Base-by-base conservation (phyloP, 2,113 vertebrate genomes). In the Stigmatopora argus region DNA sequence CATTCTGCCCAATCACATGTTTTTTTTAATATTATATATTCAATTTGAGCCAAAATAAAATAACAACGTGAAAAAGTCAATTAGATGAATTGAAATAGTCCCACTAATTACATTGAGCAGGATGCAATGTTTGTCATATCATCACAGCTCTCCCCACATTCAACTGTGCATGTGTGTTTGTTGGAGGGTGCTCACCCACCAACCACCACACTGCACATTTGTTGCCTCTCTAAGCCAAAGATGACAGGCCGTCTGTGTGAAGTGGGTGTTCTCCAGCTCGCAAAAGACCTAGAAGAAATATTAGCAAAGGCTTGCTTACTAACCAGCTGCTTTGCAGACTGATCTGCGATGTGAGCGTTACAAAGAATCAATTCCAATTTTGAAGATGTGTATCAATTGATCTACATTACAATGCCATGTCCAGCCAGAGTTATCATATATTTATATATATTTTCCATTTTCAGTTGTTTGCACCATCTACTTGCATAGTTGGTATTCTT, bases 151-250 rank as follows among this genome's bases (percentile, higher is more conserved):
- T 21, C 38, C 58, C 12, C 38, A 15, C 34, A 55, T 7, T 5
- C 41, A 45, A 2, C 0, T 59, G 26, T 35, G 60, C 58, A 38
- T 65, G 55, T 65, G 55, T 65, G 55, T 67, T 47, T 64, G 7
- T 53, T 60, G 51, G 60, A 65, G 46, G 21, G 21, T 19, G 44
- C 53, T 64, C 48, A 61, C 56, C 64, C 52, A 47, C 56, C 34
- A 73, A 68, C 19, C 59, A 52, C 47, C 60, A 31, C 56, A 49
- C 21, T 69, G 64, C 51, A 60, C 64, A 65, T 67, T 67, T 58
- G 53, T 61, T 65, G n/a, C 34, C 14, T 34, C 62, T 60, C 48
- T 57, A 41, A 64, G 62, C 19, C n/a, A 51, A 72, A 65, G 63
- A 69, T 69, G 69, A 79, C 59, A 48, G 45, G 52, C 62, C 62